Percentiles rank a stretch among this genome's conserved stretches.
Evolutionary conservation across 2,888 invertebrate genomes (phyloP).

Genomic region (Prenolepis imparis): DNA sequence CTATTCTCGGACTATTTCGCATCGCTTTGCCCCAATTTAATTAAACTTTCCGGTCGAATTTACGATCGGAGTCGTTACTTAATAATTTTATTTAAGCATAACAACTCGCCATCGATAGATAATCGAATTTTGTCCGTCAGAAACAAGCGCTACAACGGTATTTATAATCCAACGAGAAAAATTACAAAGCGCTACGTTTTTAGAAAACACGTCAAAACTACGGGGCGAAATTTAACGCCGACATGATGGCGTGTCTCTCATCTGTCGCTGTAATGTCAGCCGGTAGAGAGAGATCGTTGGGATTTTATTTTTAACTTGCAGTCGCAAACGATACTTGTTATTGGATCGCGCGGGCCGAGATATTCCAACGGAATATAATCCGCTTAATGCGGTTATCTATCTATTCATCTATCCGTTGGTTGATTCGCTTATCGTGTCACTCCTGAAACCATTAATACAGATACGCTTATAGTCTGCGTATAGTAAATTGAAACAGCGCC

Average conservation of each 20-base stretch:
- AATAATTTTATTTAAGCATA: conserved; percentile 24
- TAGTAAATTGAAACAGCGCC: conserved; percentile 34
- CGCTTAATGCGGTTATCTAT: conserved; percentile 50
- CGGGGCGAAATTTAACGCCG: conserved; percentile 21
- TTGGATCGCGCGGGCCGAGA: conserved; percentile 28
- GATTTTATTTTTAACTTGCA: conserved; percentile 44
- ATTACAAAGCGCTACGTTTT: conserved; percentile 4
- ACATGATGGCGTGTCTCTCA: conserved; percentile 14
- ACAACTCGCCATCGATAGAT: not conserved
- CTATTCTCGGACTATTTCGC: not conserved
- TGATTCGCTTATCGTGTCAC: conserved; percentile 49
- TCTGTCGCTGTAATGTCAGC: conserved; percentile 33
- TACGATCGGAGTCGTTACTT: conserved; percentile 27
- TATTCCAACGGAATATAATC: conserved; percentile 44
- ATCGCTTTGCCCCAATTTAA: conserved; percentile 12
- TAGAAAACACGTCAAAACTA: conserved; percentile 20
- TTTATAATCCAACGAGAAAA: conserved; percentile 26
- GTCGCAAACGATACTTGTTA: conserved; percentile 34
- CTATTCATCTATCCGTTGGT: conserved; percentile 46
- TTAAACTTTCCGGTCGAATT: conserved; percentile 31
- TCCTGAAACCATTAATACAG: conserved; percentile 36
- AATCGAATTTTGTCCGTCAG: conserved; percentile 35
- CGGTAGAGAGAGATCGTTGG: conserved; percentile 7
- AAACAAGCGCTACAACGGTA: not conserved
- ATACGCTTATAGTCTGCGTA: conserved; percentile 11